Evolutionary conservation across 2,888 invertebrate species (phyloP).

Genomic region (Anarsia innoxiella): DNA sequence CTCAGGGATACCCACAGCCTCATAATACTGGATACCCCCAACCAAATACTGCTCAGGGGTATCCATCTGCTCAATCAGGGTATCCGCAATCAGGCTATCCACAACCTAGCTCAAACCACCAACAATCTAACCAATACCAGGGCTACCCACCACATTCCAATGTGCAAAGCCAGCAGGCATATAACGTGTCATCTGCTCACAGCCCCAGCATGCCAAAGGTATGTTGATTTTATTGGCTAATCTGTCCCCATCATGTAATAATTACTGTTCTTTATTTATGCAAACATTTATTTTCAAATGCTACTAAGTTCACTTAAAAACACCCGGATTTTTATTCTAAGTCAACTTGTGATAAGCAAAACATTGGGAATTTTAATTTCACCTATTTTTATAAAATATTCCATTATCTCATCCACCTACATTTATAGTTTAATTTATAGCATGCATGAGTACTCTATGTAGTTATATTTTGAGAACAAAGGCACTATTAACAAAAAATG

Average conservation of each 20-base stretch:
- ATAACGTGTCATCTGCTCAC: constrained; percentile 38
- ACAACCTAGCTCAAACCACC: constrained; percentile 24
- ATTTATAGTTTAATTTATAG: not conserved
- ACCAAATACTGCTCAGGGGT: constrained; percentile 19
- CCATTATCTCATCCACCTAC: constrained; percentile 7
- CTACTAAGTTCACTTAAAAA: too few relatives aligned
- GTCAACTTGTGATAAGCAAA: constrained; percentile 51
- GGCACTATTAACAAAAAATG: too few relatives aligned
- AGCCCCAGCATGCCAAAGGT: constrained; percentile 44
- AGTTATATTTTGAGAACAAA: too few relatives aligned
- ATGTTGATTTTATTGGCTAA: constrained; percentile 30
- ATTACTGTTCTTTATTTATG: not conserved
- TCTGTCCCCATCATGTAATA: constrained; percentile 6
- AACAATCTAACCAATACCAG: constrained; percentile 41
- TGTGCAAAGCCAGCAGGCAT: constrained; percentile 37
- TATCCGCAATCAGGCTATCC: constrained; percentile 25
- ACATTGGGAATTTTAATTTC: too few relatives aligned
- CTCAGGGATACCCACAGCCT: constrained; percentile 32
- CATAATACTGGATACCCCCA: constrained; percentile 27
- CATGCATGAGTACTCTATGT: too few relatives aligned
- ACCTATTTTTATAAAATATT: constrained; percentile 16
- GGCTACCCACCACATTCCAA: constrained; percentile 37
- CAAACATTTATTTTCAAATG: constrained; percentile 15
- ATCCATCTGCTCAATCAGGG: constrained; percentile 22
- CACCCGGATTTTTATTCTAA: too few relatives aligned